phyloP scores from a whole-genome alignment of 1,140 invertebrate genomes.

The Thalassaphorura encarpata region DNA sequence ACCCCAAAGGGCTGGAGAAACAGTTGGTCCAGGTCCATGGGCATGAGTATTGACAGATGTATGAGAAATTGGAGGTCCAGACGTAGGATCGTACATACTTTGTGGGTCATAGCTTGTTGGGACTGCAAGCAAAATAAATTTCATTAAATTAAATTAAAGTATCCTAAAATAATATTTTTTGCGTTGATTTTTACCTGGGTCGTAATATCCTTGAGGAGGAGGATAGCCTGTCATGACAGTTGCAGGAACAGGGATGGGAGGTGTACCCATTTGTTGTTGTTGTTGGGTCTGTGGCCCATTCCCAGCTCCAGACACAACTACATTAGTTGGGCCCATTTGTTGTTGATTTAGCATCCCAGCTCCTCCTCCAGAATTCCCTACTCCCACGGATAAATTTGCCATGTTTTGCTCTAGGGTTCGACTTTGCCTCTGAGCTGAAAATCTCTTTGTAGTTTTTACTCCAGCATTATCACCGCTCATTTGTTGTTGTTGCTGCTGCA shows the following conservation, averaged over 20 bases:
- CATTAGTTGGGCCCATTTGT: background rate
- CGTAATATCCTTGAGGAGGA: constrained; percentile 22
- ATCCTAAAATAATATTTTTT: background rate
- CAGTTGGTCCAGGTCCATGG: constrained; percentile 16
- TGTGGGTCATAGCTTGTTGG: constrained; percentile 22
- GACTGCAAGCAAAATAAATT: constrained; percentile 4
- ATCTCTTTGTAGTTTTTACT: constrained; percentile 56
- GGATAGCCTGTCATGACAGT: constrained; percentile 7
- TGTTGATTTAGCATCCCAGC: background rate
- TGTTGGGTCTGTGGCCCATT: constrained; percentile 3
- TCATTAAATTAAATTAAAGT: constrained; percentile 5
- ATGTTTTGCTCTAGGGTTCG: constrained; percentile 8
- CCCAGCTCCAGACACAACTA: background rate
- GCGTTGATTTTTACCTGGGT: constrained; percentile 11
- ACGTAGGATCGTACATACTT: constrained; percentile 24
- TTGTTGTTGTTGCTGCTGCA: constrained; percentile 39
- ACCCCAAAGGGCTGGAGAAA: constrained; percentile 28
- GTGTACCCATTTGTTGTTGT: constrained; percentile 7
- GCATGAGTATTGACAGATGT: no score
- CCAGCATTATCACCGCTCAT: constrained; percentile 34
- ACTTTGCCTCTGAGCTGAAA: constrained; percentile 60
- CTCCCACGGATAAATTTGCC: no score
- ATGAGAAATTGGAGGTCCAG: constrained; percentile 22
- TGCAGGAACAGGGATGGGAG: constrained; percentile 17
- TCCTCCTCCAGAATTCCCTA: background rate